Conservation (phyloP, 1,140 invertebrate genomes). For the Pseudobourletiella spinata region DNA sequence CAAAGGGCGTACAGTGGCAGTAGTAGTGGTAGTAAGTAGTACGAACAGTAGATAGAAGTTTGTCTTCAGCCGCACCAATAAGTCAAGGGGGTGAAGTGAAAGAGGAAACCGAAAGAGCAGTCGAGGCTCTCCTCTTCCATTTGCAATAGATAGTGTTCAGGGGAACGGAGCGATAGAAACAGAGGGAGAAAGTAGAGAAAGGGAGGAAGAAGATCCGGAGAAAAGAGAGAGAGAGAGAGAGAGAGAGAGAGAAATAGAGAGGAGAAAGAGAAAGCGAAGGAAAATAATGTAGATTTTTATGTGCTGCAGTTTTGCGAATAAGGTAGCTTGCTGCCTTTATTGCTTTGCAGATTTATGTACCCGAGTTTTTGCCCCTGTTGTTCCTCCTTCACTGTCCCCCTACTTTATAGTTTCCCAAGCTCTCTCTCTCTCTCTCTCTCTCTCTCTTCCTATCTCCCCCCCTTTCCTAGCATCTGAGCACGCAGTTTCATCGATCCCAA, state of each 20-base stretch:
- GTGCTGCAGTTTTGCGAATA: constrained; percentile 11
- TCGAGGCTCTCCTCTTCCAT: no score
- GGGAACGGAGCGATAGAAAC: not conserved
- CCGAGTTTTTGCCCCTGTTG: not conserved
- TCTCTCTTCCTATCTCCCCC: not conserved
- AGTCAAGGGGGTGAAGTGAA: not conserved
- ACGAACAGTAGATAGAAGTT: no score
- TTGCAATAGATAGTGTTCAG: no score
- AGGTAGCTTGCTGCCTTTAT: constrained; percentile 20
- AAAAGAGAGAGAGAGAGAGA: not conserved
- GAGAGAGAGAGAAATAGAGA: not conserved
- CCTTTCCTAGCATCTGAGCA: not conserved
- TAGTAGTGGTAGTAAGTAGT: no score
- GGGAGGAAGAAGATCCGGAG: no score
- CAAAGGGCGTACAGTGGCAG: not conserved
- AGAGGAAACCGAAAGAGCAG: constrained; percentile 5
- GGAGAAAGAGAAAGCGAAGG: not conserved
- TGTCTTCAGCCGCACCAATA: not conserved
- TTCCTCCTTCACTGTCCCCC: not conserved
- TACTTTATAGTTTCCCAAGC: not conserved
- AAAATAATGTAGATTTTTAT: constrained; percentile 16
- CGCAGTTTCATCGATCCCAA: not conserved
- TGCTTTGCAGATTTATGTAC: constrained; percentile 24
- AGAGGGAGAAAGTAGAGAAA: not conserved
- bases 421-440: not conserved